A percentile compares a stretch with the other conserved stretches of the same genome.
Conservation (phyloP, 53 echinoderm and acorn worm species). For the Echinarachnius parma region DNA sequence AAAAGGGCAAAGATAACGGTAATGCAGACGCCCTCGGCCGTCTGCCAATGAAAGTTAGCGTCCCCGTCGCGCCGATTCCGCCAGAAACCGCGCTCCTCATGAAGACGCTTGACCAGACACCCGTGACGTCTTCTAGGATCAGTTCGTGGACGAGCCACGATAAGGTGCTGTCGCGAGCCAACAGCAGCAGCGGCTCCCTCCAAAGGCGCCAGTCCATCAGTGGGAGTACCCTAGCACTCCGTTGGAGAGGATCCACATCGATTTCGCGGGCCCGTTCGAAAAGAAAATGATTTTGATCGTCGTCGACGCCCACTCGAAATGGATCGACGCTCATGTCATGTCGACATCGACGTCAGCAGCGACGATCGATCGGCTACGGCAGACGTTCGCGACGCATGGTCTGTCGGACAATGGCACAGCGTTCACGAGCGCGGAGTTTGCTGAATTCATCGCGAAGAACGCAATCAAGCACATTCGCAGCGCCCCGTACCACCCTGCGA, state of each 20-base stretch:
- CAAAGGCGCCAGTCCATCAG: slow-evolving; percentile 47
- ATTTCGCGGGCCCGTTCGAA: too few relatives aligned
- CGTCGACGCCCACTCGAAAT: slow-evolving; percentile 59
- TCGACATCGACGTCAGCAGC: slow-evolving; percentile 32
- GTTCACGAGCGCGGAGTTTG: too few relatives aligned
- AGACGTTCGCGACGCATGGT: slow-evolving; percentile 17
- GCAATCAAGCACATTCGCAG: slow-evolving; percentile 41
- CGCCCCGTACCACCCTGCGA: slow-evolving; percentile 51
- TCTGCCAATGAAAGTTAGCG: not conserved
- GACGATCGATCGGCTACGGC: slow-evolving; percentile 46
- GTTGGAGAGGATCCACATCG: slow-evolving; percentile 53
- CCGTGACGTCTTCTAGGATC: slow-evolving; percentile 14
- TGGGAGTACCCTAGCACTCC: slow-evolving; percentile 55
- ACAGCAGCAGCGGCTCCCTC: slow-evolving; percentile 19
- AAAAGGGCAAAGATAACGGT: slow-evolving; percentile 24
- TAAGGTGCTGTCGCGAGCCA: slow-evolving; percentile 33
- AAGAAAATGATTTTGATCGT: slow-evolving; percentile 48
- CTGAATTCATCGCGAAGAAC: slow-evolving; percentile 41
- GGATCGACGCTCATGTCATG: slow-evolving; percentile 55
- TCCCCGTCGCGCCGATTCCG: not conserved
- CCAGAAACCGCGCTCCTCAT: slow-evolving; percentile 6
- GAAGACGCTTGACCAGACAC: slow-evolving; percentile 30
- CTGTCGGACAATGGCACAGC: not conserved
- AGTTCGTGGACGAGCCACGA: slow-evolving; percentile 43
- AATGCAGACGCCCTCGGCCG: slow-evolving; percentile 38